Evolutionary conservation across 2,113 vertebrate species (phyloP).

Genomic region (Speoplatyrhinus poulsoni): DNA sequence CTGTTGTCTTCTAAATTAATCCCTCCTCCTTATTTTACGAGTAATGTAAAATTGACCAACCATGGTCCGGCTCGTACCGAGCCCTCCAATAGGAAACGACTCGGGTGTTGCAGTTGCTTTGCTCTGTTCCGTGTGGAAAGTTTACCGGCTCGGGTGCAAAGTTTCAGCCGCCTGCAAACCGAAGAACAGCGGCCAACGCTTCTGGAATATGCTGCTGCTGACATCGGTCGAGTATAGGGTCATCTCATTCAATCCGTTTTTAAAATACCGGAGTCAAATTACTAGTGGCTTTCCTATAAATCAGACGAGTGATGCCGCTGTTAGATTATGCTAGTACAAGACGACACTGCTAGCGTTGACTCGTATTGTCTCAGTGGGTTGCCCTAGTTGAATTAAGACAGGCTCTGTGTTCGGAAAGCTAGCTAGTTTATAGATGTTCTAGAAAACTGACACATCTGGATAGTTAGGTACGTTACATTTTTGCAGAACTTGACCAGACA

Average conservation of each 20-base stretch:
- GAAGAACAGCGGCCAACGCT: slow-evolving; percentile 44
- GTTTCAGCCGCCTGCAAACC: slow-evolving; percentile 92
- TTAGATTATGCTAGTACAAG: neutral
- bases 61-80: accelerated
- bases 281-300: neutral
- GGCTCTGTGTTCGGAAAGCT: slow-evolving; percentile 1
- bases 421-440: slow-evolving; percentile 25
- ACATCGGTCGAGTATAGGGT: neutral
- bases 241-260: neutral
- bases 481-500: slow-evolving; percentile 18
- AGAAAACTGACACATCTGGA: neutral
- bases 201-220: slow-evolving; percentile 28
- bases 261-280: neutral
- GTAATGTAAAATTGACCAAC: slow-evolving; percentile 36
- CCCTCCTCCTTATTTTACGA: slow-evolving; percentile 18
- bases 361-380: slow-evolving; percentile 52
- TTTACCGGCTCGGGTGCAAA: slow-evolving; percentile 97
- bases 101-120: slow-evolving; percentile 36
- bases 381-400: slow-evolving; percentile 31
- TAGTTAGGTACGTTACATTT: neutral
- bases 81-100: slow-evolving; percentile 34
- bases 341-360: slow-evolving; percentile 18
- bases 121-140: slow-evolving; percentile 92
- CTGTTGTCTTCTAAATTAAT: slow-evolving; percentile 12
- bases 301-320: slow-evolving; percentile 17